A percentile compares a stretch with the other conserved stretches of the same genome.
These are phyloP conservation scores for Drosophila sordidula DNA, from an alignment of 2,888 invertebrate species.

Conservation along the genomic window DNA sequence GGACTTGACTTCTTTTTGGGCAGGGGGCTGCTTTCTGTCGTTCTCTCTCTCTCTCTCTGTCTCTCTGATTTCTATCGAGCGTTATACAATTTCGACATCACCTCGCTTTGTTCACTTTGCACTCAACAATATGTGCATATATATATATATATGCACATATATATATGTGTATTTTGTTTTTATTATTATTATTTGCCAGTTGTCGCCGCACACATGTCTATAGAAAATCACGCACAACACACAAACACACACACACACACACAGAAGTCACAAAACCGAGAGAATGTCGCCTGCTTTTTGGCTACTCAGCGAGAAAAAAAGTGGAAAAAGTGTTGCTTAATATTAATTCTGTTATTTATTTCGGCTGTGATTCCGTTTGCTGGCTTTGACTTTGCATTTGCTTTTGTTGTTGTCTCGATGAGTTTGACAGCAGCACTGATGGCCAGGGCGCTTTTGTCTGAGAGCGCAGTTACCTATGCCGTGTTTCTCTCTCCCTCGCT, in stretches of 20 bases:
- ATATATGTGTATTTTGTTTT: slow-evolving; percentile 3
- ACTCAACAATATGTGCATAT: background rate
- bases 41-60: slow-evolving; percentile 8
- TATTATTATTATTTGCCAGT: slow-evolving; percentile 23
- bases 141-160: too few relatives aligned
- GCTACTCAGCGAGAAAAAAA: slow-evolving; percentile 11
- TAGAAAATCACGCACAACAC: slow-evolving; percentile 22
- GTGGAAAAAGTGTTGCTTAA: slow-evolving; percentile 35
- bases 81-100: slow-evolving; percentile 35
- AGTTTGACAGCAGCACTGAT: slow-evolving; percentile 63
- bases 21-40: background rate
- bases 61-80: background rate
- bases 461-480: slow-evolving; percentile 13
- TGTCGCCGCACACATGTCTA: slow-evolving; percentile 18
- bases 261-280: slow-evolving; percentile 4
- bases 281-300: slow-evolving; percentile 20
- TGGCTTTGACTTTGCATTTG: background rate
- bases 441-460: slow-evolving; percentile 15
- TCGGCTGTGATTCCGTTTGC: slow-evolving; percentile 26
- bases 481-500: background rate
- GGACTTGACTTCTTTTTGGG: slow-evolving; percentile 1
- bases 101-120: slow-evolving; percentile 8
- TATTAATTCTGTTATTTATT: slow-evolving; percentile 47
- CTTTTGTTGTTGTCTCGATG: slow-evolving; percentile 60
- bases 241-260: slow-evolving; percentile 2